These are phyloP conservation scores for Cettia cetti DNA, from an alignment of 2,113 vertebrate genomes.

Conservation along the genomic window DNA sequence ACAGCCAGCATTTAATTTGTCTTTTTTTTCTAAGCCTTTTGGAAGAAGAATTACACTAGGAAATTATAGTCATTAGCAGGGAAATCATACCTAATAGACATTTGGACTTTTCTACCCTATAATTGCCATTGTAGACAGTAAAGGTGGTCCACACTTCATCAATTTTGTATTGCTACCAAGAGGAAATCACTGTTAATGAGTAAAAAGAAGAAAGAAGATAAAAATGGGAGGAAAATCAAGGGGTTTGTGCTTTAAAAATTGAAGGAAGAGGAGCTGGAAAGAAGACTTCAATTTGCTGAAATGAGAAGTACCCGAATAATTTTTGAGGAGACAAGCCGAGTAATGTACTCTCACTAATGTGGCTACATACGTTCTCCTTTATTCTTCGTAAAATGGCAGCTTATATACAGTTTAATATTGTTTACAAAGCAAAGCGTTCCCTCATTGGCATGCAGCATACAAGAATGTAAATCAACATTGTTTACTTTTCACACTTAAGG, in stretches of 20 bases:
- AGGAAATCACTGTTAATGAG: not conserved
- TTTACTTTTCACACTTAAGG: no score
- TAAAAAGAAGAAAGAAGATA: not conserved
- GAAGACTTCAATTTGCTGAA: no score
- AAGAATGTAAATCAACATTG: no score
- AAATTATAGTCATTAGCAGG: not conserved
- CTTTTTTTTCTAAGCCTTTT: not conserved
- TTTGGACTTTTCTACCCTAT: not conserved
- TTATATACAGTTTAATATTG: no score
- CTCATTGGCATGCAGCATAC: no score
- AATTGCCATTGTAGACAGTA: not conserved
- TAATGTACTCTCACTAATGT: no score
- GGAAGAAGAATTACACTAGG: slow-evolving; percentile 7
- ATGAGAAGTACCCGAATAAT: no score
- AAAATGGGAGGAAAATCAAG: not conserved
- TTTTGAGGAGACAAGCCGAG: no score
- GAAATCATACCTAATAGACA: not conserved
- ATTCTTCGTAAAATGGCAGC: no score
- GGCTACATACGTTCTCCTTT: no score
- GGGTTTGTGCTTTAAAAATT: not conserved
- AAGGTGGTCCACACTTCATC: not conserved
- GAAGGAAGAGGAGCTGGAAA: not conserved
- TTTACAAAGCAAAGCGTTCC: no score
- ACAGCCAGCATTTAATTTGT: not conserved
- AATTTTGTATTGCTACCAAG: not conserved